Conservation (phyloP, 2,888 invertebrate genomes). For the Xylocampa areola region DNA sequence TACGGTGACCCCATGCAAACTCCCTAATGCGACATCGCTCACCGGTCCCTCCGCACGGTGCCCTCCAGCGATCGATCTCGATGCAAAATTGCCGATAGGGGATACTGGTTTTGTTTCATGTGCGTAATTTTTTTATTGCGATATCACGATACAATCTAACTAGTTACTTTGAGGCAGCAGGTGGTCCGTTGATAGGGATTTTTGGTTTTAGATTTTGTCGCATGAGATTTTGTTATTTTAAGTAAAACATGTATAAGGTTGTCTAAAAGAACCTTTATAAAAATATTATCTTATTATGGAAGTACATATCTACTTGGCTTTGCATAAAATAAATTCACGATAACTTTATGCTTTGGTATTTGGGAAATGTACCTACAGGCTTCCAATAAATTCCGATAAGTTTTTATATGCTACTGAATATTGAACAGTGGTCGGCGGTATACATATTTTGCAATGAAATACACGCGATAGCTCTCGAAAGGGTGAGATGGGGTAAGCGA, state of each 20-base stretch:
- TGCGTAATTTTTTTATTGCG: conserved; percentile 82
- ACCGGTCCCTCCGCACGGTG: conserved; percentile 67
- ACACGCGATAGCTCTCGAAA: conserved; percentile 53
- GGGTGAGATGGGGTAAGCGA: conserved; percentile 45
- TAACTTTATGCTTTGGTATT: conserved; percentile 22
- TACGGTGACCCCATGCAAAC: conserved; percentile 88
- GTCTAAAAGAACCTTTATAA: neutral
- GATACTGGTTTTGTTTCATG: conserved; percentile 79
- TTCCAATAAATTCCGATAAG: conserved; percentile 77
- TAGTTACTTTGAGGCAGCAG: conserved; percentile 54
- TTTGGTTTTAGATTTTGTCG: conserved; percentile 5
- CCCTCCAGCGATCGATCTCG: conserved; percentile 85
- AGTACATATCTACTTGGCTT: neutral
- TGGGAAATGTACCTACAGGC: conserved; percentile 66
- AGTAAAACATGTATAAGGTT: neutral
- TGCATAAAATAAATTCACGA: conserved; percentile 13
- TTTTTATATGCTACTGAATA: conserved; percentile 84
- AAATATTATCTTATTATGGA: neutral
- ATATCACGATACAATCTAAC: conserved; percentile 63
- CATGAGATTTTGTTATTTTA: neutral
- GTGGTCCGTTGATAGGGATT: conserved; percentile 38
- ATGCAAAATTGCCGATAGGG: conserved; percentile 86
- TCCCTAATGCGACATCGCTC: conserved; percentile 87
- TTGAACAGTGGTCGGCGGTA: conserved; percentile 70
- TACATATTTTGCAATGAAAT: conserved; percentile 75